A percentile compares a stretch with the other conserved stretches of the same genome.
phyloP scores from a whole-genome alignment of 2,797 vertebrate species.

The Aldrovandia affinis region DNA sequence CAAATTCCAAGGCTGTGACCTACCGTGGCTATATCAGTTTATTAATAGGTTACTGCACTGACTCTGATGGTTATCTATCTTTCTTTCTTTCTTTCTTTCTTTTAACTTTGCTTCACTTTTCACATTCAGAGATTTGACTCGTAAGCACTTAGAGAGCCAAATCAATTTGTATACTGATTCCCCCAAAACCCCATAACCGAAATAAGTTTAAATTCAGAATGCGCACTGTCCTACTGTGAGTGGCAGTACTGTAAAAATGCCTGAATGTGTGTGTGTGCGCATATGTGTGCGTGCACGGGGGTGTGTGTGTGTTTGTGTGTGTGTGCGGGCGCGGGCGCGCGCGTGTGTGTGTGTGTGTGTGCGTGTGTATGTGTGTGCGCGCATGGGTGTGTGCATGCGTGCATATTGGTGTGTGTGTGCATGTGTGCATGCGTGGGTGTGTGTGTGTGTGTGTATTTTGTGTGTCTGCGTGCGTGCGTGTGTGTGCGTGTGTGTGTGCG shows the following conservation, averaged over 20 bases:
- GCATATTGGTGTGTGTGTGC: too few species aligned
- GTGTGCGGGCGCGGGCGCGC: too few species aligned
- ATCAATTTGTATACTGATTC: too few species aligned
- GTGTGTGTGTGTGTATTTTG: too few species aligned
- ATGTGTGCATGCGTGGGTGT: too few species aligned
- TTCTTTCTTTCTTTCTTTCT: neutral
- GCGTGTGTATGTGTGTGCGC: conserved; percentile 10
- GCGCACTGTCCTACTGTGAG: neutral
- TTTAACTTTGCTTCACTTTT: neutral
- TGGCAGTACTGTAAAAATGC: neutral
- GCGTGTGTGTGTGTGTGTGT: conserved; percentile 23
- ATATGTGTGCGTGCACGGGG: neutral
- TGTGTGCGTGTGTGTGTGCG: neutral
- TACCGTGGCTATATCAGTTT: neutral
- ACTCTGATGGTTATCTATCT: too few species aligned
- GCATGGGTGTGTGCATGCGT: too few species aligned
- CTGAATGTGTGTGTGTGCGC: neutral
- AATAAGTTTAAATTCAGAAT: neutral
- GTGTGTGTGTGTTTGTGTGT: too few species aligned
- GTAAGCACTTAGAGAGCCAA: neutral
- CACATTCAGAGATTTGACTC: neutral
- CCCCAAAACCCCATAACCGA: neutral
- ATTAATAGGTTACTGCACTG: too few species aligned
- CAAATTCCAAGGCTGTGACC: neutral
- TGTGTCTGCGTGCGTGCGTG: neutral